phyloP scores from a whole-genome alignment of 1,140 invertebrate genomes.

The Drosophila mayri region DNA sequence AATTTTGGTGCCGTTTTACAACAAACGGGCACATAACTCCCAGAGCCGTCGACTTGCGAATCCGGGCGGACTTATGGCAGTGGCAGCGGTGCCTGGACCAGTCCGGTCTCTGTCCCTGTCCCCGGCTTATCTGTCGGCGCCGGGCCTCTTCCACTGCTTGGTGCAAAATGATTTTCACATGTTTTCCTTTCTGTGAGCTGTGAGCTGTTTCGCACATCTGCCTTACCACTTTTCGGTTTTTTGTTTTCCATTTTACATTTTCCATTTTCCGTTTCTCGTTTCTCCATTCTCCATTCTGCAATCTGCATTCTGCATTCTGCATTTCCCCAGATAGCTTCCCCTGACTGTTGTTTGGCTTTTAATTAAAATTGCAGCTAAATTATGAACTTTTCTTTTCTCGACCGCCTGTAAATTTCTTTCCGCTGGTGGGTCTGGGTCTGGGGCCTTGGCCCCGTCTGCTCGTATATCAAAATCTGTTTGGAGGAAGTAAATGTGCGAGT shows the following conservation, averaged over 20 bases:
- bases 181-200: slow-evolving; percentile 50
- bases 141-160: slow-evolving; percentile 18
- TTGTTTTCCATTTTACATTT: slow-evolving; percentile 28
- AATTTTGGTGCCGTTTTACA: slow-evolving; percentile 78
- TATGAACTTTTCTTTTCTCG: slow-evolving; percentile 81
- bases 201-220: slow-evolving; percentile 51
- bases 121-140: slow-evolving; percentile 60
- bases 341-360: slow-evolving; percentile 55
- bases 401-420: slow-evolving; percentile 71
- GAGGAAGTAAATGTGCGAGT: background rate
- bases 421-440: slow-evolving; percentile 46
- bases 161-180: slow-evolving; percentile 78
- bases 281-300: slow-evolving; percentile 1
- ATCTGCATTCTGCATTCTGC: slow-evolving; percentile 26
- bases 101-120: slow-evolving; percentile 23
- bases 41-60: slow-evolving; percentile 42
- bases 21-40: slow-evolving; percentile 77
- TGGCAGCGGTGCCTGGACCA: slow-evolving; percentile 17
- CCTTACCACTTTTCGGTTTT: slow-evolving; percentile 36
- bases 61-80: slow-evolving; percentile 17
- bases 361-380: slow-evolving; percentile 78
- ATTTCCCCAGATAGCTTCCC: slow-evolving; percentile 18
- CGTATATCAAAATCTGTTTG: slow-evolving; percentile 33
- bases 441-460: background rate
- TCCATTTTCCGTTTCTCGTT: too few species aligned